phyloP scores from a whole-genome alignment of 2,888 invertebrate genomes.

The Eilema caniola region DNA sequence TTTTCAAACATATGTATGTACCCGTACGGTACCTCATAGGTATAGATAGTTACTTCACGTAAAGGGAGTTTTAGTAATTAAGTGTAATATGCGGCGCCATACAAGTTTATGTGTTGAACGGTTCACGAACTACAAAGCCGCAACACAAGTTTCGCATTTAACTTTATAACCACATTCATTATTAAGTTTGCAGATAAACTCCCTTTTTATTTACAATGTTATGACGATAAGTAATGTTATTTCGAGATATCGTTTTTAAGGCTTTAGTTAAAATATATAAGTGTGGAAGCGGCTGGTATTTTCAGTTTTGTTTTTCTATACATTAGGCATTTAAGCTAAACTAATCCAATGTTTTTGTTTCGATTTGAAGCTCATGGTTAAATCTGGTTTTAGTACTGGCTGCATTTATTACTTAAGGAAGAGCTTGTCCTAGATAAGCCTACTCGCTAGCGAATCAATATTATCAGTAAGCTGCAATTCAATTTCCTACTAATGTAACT shows the following conservation, averaged over 20 bases:
- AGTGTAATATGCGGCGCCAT: constrained; percentile 13
- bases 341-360: not conserved
- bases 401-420: not conserved
- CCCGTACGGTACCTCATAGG: not conserved
- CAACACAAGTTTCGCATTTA: constrained; percentile 59
- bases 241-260: not conserved
- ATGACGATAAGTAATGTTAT: not conserved
- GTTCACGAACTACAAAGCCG: constrained; percentile 51
- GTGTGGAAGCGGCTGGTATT: not conserved
- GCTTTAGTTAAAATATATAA: not conserved
- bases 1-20: not conserved
- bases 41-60: constrained; percentile 7
- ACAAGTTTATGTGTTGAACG: constrained; percentile 27
- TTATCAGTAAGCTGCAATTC: constrained; percentile 56
- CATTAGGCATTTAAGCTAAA: not conserved
- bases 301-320: not conserved
- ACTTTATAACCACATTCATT: constrained; percentile 52
- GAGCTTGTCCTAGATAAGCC: not conserved
- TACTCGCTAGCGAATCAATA: constrained; percentile 33
- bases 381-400: not conserved
- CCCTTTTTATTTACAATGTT: constrained; percentile 15
- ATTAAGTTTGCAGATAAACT: constrained; percentile 28
- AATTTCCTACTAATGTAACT: constrained; percentile 58
- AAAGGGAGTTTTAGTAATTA: constrained; percentile 14
- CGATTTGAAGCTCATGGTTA: not conserved